A percentile compares a stretch with the other conserved stretches of the same genome.
Evolutionary conservation across 1,140 invertebrate species (phyloP).

Genomic region (Polyergus mexicanus): DNA sequence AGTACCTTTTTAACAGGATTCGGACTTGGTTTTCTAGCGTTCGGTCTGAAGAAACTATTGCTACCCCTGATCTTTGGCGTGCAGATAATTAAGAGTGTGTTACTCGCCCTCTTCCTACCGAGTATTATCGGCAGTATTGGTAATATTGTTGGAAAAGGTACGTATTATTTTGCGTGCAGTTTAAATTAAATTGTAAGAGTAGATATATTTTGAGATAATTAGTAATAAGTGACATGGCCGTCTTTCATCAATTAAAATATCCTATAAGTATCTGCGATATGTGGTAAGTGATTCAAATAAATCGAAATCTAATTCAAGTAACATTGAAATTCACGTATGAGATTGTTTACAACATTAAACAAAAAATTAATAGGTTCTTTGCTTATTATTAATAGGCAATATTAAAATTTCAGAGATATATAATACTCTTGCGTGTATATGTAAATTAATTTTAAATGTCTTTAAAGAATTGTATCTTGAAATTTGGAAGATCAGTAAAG

Average conservation of each 20-base stretch:
- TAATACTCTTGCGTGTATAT: not conserved
- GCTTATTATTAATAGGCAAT: not conserved
- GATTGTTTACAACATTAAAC: not conserved
- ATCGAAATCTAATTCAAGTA: not conserved
- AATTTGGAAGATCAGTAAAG: not conserved
- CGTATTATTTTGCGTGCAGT: constrained; percentile 61
- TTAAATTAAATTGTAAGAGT: not conserved
- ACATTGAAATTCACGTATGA: not conserved
- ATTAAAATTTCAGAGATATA: not conserved
- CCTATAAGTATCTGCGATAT: not conserved
- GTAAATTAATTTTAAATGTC: not conserved
- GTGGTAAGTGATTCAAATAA: not conserved
- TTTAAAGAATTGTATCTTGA: not conserved
- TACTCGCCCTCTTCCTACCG: constrained; percentile 93
- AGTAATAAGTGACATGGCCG: not conserved
- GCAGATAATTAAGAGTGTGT: constrained; percentile 92
- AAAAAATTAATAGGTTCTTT: not conserved
- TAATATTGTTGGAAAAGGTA: constrained; percentile 93
- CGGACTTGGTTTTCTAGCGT: constrained; percentile 91
- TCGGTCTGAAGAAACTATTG: constrained; percentile 93
- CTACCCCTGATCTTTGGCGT: constrained; percentile 92
- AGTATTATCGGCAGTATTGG: constrained; percentile 93
- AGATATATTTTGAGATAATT: constrained; percentile 11
- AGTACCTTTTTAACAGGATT: constrained; percentile 90
- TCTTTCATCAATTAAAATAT: constrained; percentile 16